Conservation (phyloP, 2,797 vertebrate species). For the Sparus aurata region DNA sequence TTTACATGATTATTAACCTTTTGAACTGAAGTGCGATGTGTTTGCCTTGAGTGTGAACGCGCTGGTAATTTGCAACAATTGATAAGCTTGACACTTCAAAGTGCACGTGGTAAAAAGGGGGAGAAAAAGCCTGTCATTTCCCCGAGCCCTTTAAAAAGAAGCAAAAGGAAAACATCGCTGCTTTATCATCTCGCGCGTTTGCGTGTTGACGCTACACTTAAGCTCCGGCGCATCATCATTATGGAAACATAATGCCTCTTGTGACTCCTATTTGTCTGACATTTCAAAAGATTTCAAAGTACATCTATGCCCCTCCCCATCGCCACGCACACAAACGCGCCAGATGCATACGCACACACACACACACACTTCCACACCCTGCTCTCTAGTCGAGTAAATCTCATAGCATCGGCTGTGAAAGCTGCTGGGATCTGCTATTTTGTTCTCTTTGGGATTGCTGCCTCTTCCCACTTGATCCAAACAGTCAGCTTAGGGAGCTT, state of each 20-base stretch:
- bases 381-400: constrained; percentile 79
- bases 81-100: constrained; percentile 63
- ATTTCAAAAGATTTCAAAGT: constrained; percentile 83
- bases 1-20: constrained; percentile 26
- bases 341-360: neutral
- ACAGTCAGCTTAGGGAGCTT: constrained; percentile 84
- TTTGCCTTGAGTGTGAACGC: constrained; percentile 24
- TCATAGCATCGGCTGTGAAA: constrained; percentile 80
- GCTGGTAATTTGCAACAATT: constrained; percentile 32
- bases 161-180: constrained; percentile 28
- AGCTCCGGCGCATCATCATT: constrained; percentile 66
- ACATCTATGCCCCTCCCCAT: constrained; percentile 57
- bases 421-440: constrained; percentile 85
- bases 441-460: constrained; percentile 84
- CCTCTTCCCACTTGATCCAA: constrained; percentile 85
- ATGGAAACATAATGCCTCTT: constrained; percentile 78
- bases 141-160: constrained; percentile 49
- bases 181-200: constrained; percentile 65
- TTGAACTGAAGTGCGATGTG: constrained; percentile 4
- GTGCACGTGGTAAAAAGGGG: constrained; percentile 28
- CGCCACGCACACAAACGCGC: constrained; percentile 3
- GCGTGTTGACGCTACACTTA: constrained; percentile 63
- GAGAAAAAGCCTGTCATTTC: constrained; percentile 42
- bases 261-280: constrained; percentile 80
- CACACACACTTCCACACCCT: constrained; percentile 9